A percentile compares a stretch with the other conserved stretches of the same genome.
Evolutionary conservation across 2,797 vertebrate species (phyloP).

Genomic region (Poecilia picta): DNA sequence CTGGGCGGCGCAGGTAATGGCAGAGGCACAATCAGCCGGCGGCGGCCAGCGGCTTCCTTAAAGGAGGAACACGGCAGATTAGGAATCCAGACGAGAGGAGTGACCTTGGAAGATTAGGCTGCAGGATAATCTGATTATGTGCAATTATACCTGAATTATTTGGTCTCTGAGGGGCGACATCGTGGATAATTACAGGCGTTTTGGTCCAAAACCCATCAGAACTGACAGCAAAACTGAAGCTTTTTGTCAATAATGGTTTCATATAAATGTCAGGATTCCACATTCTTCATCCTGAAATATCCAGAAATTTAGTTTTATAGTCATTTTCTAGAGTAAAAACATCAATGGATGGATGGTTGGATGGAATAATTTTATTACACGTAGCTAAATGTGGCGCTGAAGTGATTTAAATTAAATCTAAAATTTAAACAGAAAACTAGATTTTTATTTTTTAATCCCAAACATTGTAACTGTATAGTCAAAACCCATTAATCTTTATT

Average conservation of each 20-base stretch:
- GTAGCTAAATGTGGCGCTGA: no score
- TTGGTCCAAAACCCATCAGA: neutral
- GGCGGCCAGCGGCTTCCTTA: constrained; percentile 13
- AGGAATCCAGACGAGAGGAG: constrained; percentile 11
- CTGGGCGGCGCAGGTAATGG: constrained; percentile 49
- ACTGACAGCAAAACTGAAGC: neutral
- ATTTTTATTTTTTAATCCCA: no score
- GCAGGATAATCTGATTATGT: constrained; percentile 38
- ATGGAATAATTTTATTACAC: neutral
- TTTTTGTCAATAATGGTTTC: neutral
- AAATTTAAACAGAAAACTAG: no score
- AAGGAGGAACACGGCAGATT: constrained; percentile 6
- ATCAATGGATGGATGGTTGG: neutral
- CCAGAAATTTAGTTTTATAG: neutral
- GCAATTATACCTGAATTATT: constrained; percentile 38
- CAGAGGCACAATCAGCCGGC: constrained; percentile 49
- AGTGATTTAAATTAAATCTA: no score
- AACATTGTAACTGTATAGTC: neutral
- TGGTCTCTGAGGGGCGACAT: constrained; percentile 10
- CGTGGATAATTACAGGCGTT: constrained; percentile 13
- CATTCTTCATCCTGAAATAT: neutral
- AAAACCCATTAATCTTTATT: neutral
- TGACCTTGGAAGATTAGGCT: constrained; percentile 34
- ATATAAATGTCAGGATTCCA: neutral
- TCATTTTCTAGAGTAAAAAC: neutral